Evolutionary conservation across 2,797 vertebrate species (phyloP), one percentile per base, ranked within the genome.

Genomic region (Enoplosus armatus): DNA sequence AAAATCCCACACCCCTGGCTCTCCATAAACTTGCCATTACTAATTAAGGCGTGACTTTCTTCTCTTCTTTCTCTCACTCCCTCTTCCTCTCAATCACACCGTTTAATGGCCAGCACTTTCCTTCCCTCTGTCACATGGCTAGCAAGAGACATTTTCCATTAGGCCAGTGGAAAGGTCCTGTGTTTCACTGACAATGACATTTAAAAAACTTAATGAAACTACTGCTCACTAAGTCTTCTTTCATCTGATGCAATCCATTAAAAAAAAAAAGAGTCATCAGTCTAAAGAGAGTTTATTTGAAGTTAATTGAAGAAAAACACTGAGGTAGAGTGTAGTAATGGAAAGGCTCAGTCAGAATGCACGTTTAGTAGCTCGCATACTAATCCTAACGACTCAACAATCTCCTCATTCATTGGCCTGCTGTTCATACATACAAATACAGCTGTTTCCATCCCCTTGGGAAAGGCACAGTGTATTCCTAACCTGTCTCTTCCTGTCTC

Each of bases 11-110:
- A 77, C 80, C 69, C 68, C 74, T 73, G 74, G 72, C 83, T 79
- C 77, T 84, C 74, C 73, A 86, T 90, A 86, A 92, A 91, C 81
- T 79, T 83, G 76, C 85, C 83, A 75, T 77, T 47, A 81, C 88
- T 91, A 92, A 94, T 92, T 91, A 91, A 92, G 80, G 62, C 37
- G 6, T 51, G 72, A 77, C 87, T 91, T 90, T 92, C 86, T 77
- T 86, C 80, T 53, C 75, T 64, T 85, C 77, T 64, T 81, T 75
- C 70, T 63, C 75, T 45, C 51, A 22, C 70, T 71, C 67, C 33
- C 37, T 79, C 48, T 53, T 72, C 66, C 76, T 79, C 72, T 87
- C 80, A 81, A 82, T 92, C 84, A 77, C 35, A 0, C 45, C 14
- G 8, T 84, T 90, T 89, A 85, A 92, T 80, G 70, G 69, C 59